Conservation (phyloP, 2,888 invertebrate species). For the Anaspis maculata region DNA sequence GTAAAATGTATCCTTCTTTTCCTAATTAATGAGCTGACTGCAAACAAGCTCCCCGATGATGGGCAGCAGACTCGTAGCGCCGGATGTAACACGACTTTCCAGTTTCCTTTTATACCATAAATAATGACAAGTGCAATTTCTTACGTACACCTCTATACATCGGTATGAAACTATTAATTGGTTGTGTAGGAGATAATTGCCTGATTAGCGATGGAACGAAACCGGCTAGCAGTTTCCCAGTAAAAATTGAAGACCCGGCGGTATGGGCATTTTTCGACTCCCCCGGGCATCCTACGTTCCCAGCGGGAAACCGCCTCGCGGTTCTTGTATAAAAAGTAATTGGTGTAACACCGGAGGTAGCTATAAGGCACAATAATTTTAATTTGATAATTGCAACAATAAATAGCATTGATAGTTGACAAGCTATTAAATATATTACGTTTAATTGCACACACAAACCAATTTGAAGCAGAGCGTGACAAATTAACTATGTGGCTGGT, state of each 20-base stretch:
- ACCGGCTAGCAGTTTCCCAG: too few relatives aligned
- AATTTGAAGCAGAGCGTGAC: slow-evolving; percentile 25
- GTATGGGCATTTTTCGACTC: too few relatives aligned
- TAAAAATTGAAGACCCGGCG: too few relatives aligned
- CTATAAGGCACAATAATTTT: slow-evolving; percentile 9
- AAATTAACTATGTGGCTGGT: slow-evolving; percentile 13
- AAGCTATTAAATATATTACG: slow-evolving; percentile 14
- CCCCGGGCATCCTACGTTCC: too few relatives aligned
- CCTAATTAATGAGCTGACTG: too few relatives aligned
- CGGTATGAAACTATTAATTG: slow-evolving; percentile 7
- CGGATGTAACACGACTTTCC: slow-evolving; percentile 9
- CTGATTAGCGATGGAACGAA: too few relatives aligned
- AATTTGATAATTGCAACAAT: slow-evolving; percentile 7
- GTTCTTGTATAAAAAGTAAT: too few relatives aligned
- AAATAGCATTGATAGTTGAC: slow-evolving; percentile 12
- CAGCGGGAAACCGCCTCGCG: too few relatives aligned
- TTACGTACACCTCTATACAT: too few relatives aligned
- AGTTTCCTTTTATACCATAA: slow-evolving; percentile 12
- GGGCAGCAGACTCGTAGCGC: neutral
- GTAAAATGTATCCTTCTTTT: too few relatives aligned
- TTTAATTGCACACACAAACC: slow-evolving; percentile 12
- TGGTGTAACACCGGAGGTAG: too few relatives aligned
- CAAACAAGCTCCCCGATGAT: slow-evolving; percentile 2
- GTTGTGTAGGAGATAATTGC: slow-evolving; percentile 9
- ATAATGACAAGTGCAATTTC: slow-evolving; percentile 7